Base-by-base conservation (phyloP, 2,888 invertebrate species). In the Andrena bucephala region DNA sequence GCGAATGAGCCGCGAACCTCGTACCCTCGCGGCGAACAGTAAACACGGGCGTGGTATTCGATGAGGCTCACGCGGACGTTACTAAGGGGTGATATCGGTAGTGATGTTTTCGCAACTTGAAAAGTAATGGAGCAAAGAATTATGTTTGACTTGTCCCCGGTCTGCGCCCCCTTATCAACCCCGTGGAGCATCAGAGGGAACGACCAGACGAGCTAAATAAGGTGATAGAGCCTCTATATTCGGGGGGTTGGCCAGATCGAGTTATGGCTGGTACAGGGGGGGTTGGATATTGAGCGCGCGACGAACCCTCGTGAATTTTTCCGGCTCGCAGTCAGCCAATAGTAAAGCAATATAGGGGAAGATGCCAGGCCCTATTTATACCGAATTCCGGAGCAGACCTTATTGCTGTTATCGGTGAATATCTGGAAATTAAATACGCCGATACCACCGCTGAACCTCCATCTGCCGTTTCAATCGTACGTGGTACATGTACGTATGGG, bases 331-430 rank as follows among this genome's bases (percentile, higher is more conserved):
- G 80, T 77, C 77, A 78, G 88, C 89, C 89, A 89, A 91, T 91
- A 84, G 85, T 87, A 87, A 89, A 91, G 91, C 90, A 91, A 90
- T 90, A 91, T 90, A 87, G 74, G 81, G 66, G 83, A 83, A 85
- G 87, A 93, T 92, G 86, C 91, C 91, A 72, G 71, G 70, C 77
- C 92, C 89, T 91, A 90, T 89, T 91, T 89, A 92, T 90, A 89
- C 86, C 87, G 88, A 87, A 92, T 93, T 93, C 93, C 91, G 87
- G 88, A 83, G 74, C 89, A 80, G 73, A 81, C 85, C 77, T 87
- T 86, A 86, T 89, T 87, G 84, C 88, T 90, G 89, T 90, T 89
- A 90, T 91, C 89, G 90, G 87, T 83, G 86, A 90, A 91, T 87
- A 77, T 80, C 81, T 68, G 50, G 78, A 80, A 87, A 85, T 88